Evolutionary conservation across 2,888 invertebrate genomes (phyloP).

Genomic region (Drosophila atripex): DNA sequence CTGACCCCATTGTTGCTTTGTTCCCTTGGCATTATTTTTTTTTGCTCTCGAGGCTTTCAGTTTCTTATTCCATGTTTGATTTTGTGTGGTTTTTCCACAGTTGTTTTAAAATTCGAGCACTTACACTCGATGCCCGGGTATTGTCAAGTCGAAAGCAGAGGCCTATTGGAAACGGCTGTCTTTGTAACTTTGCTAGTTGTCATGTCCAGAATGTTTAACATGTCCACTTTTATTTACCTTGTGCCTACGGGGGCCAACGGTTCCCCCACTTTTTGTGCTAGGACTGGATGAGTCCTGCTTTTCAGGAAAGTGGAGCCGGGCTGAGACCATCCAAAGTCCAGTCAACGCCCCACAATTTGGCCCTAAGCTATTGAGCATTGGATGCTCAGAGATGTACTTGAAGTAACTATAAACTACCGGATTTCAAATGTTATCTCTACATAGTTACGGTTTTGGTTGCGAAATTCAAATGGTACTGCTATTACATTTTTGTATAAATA

Average conservation of each 20-base stretch:
- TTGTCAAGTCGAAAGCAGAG: conserved; percentile 39
- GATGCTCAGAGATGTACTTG: not conserved
- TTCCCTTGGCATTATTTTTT: conserved; percentile 14
- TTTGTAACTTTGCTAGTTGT: conserved; percentile 62
- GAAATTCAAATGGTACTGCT: not conserved
- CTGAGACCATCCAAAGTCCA: conserved; percentile 1
- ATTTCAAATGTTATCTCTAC: not conserved
- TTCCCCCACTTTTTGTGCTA: conserved; percentile 4
- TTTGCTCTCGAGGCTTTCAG: conserved; percentile 6
- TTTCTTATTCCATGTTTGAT: conserved; percentile 31
- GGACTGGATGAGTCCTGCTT: conserved; percentile 12
- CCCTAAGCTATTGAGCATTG: conserved; percentile 17
- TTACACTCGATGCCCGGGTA: conserved; percentile 44
- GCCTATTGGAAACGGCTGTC: conserved; percentile 43
- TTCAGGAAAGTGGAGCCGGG: conserved; percentile 20
- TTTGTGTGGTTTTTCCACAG: conserved; percentile 29
- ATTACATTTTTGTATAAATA: not conserved
- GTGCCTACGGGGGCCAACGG: conserved; percentile 16
- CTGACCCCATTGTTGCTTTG: conserved; percentile 35
- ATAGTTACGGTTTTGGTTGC: not conserved
- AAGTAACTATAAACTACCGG: not conserved
- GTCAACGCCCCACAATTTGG: conserved; percentile 25
- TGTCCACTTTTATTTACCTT: conserved; percentile 72
- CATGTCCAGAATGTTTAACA: conserved; percentile 72
- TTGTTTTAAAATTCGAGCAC: conserved; percentile 59